Evolutionary conservation across 64 coral and sea anemone species (phyloP).

Genomic region (Dendrophyllia cribrosa): DNA sequence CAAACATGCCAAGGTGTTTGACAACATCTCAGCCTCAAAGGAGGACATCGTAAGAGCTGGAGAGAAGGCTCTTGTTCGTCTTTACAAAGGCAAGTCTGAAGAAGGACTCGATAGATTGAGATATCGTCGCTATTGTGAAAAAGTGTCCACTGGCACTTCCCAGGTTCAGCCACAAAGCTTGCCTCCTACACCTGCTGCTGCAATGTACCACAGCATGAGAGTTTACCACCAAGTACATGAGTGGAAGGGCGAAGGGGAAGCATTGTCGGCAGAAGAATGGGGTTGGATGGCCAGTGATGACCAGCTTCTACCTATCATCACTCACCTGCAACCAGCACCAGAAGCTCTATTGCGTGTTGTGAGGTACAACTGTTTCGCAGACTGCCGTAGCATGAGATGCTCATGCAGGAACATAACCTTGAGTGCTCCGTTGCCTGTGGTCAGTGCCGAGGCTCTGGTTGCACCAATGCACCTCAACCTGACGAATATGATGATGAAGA

Average conservation of each 20-base stretch:
- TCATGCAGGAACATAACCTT: constrained; percentile 31
- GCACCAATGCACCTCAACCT: constrained; percentile 13
- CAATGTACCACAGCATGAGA: not conserved
- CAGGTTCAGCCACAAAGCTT: constrained; percentile 57
- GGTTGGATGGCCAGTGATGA: not conserved
- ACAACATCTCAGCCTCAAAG: not conserved
- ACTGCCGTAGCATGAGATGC: constrained; percentile 27
- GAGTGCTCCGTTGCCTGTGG: constrained; percentile 55
- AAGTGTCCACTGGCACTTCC: constrained; percentile 28
- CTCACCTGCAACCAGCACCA: constrained; percentile 7
- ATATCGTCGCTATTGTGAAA: constrained; percentile 49
- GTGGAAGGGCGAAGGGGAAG: constrained; percentile 1
- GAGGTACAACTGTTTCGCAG: constrained; percentile 26
- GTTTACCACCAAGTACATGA: not conserved
- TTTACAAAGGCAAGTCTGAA: constrained; percentile 42
- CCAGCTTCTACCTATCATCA: not conserved
- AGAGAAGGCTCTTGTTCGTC: constrained; percentile 33
- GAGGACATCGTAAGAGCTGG: constrained; percentile 49
- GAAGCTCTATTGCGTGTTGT: constrained; percentile 13
- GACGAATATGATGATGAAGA: too few species aligned
- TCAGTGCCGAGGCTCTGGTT: constrained; percentile 43
- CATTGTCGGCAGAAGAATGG: not conserved
- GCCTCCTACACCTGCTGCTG: constrained; percentile 74
- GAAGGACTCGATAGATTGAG: constrained; percentile 27
- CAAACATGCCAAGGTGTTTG: constrained; percentile 44